phyloP scores from a whole-genome alignment of 2,113 vertebrate genomes.

The Solea senegalensis region DNA sequence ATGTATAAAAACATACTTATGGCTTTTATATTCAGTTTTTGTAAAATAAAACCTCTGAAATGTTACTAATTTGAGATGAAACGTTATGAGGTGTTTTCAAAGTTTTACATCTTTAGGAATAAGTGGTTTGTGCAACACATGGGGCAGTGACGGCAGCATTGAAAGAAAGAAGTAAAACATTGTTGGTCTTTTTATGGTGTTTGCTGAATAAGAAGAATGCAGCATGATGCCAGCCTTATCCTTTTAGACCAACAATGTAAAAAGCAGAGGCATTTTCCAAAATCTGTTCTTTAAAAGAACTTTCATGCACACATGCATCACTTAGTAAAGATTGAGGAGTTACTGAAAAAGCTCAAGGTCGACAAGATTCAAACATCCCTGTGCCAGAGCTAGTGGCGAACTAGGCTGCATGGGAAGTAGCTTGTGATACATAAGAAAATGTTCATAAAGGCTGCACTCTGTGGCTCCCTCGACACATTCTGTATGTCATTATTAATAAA shows the following conservation, averaged over 20 bases:
- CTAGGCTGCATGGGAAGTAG: not conserved
- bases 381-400: not conserved
- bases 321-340: constrained; percentile 13
- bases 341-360: constrained; percentile 28
- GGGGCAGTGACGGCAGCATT: not conserved
- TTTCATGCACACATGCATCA: constrained; percentile 39
- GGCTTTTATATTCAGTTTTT: too few relatives aligned
- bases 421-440: not conserved
- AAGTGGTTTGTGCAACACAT: not conserved
- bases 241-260: not conserved
- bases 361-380: constrained; percentile 20
- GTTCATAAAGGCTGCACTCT: constrained; percentile 2
- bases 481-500: constrained; percentile 15
- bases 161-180: not conserved
- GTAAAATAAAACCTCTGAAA: too few relatives aligned
- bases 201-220: constrained; percentile 17
- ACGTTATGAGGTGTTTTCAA: not conserved
- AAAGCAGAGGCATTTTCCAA: constrained; percentile 24
- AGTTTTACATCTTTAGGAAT: not conserved
- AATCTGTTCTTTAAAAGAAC: constrained; percentile 10
- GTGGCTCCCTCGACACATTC: constrained; percentile 8
- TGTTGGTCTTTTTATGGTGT: constrained; percentile 23
- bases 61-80: not conserved
- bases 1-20: too few relatives aligned
- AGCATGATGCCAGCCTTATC: not conserved